Evolutionary conservation across 2,797 vertebrate species (phyloP).

Genomic region (Rhinoraja longicauda): DNA sequence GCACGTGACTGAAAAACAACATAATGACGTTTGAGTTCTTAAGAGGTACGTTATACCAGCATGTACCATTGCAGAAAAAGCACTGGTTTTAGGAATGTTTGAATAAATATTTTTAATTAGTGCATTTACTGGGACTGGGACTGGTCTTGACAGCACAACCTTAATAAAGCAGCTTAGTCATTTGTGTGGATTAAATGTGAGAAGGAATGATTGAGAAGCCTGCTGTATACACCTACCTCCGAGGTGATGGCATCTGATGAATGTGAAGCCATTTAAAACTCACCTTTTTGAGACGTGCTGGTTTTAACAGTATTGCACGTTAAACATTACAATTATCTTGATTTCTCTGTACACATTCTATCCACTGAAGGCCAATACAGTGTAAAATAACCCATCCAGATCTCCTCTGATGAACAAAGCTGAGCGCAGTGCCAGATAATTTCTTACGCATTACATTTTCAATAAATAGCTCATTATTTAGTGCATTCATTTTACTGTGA

Average conservation of each 20-base stretch:
- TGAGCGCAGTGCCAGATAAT: neutral
- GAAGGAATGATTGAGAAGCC: neutral
- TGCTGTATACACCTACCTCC: too few species aligned
- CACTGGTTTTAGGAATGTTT: neutral
- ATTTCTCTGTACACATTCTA: neutral
- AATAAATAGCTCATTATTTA: conserved; percentile 1
- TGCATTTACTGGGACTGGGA: neutral
- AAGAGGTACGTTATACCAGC: too few species aligned
- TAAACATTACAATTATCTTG: neutral
- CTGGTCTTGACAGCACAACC: neutral
- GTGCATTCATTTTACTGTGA: neutral
- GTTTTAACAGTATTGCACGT: neutral
- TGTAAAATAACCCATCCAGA: neutral
- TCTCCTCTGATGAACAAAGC: conserved; percentile 2
- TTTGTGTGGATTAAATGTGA: neutral
- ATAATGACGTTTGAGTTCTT: too few species aligned
- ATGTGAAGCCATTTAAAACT: neutral
- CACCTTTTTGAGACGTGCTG: too few species aligned
- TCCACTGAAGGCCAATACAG: neutral
- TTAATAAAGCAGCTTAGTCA: neutral
- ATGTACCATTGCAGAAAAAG: too few species aligned
- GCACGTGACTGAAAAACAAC: too few species aligned
- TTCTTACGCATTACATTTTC: conserved; percentile 22
- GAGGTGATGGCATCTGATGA: neutral
- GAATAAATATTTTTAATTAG: conserved; percentile 13